These are phyloP conservation scores for Pantherophis guttatus DNA, from an alignment of 2,113 vertebrate species.

Conservation along the genomic window DNA sequence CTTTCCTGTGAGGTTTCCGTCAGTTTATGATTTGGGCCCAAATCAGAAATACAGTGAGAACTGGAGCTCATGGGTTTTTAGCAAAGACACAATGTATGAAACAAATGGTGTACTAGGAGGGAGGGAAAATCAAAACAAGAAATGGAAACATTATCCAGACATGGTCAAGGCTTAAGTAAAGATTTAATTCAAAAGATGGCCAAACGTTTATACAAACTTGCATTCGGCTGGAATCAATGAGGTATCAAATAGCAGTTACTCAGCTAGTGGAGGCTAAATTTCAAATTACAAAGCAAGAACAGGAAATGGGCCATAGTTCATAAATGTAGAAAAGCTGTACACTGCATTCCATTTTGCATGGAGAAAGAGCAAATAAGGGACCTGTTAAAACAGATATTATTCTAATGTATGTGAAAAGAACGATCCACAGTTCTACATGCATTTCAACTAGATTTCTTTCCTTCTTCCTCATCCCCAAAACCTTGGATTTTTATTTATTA, in stretches of 20 bases:
- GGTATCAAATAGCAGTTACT: constrained; percentile 11
- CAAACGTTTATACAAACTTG: not conserved
- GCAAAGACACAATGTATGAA: constrained; percentile 44
- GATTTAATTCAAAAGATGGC: constrained; percentile 14
- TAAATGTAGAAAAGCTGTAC: not conserved
- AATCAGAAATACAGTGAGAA: constrained; percentile 43
- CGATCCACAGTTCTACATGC: not conserved
- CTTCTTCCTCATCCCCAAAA: not conserved
- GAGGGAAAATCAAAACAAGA: not conserved
- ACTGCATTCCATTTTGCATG: not conserved
- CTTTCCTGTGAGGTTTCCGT: constrained; percentile 56
- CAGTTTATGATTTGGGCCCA: constrained; percentile 58
- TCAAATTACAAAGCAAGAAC: not conserved
- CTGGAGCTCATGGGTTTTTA: constrained; percentile 36
- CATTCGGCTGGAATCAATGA: not conserved
- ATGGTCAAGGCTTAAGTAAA: constrained; percentile 7
- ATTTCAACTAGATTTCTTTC: not conserved
- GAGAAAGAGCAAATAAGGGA: not conserved
- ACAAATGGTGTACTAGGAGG: constrained; percentile 11
- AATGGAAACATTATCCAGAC: not conserved
- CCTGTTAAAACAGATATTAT: not conserved
- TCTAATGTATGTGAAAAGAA: not conserved
- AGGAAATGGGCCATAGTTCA: not conserved
- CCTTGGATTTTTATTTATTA: not conserved
- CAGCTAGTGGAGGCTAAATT: not conserved